A percentile compares a stretch with the other conserved stretches of the same genome.
phyloP scores from a whole-genome alignment of 2,888 invertebrate species.

The Busseola fusca region DNA sequence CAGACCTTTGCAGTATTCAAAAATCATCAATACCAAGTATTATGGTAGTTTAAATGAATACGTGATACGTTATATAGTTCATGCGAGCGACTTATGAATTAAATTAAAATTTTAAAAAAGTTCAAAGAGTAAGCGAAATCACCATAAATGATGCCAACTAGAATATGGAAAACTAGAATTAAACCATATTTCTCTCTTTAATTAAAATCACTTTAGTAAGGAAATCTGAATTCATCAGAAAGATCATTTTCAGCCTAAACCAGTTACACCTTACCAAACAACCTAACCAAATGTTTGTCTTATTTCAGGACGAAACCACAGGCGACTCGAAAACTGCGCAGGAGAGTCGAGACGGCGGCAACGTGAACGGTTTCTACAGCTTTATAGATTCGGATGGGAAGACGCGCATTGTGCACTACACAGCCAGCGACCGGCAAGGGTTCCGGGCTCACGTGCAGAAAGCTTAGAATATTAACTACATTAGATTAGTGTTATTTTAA shows the following conservation, averaged over 20 bases:
- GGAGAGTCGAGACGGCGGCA: constrained; percentile 72
- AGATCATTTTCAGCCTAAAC: background rate
- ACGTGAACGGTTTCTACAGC: constrained; percentile 79
- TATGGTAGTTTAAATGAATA: background rate
- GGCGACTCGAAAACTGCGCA: constrained; percentile 77
- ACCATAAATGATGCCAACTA: background rate
- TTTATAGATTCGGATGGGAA: constrained; percentile 78
- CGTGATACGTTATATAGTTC: background rate
- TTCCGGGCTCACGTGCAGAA: constrained; percentile 74
- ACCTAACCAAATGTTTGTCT: background rate
- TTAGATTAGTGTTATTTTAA: constrained; percentile 12
- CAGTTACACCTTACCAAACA: background rate
- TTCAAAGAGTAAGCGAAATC: background rate
- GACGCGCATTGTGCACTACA: constrained; percentile 79
- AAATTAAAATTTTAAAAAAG: no score
- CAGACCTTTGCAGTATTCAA: no score
- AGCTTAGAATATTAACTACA: constrained; percentile 27
- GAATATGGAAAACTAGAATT: background rate
- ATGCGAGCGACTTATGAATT: background rate
- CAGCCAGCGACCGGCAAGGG: constrained; percentile 74
- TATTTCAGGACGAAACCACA: constrained; percentile 76
- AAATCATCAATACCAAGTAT: background rate
- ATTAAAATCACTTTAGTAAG: background rate
- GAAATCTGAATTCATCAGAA: background rate
- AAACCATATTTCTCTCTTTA: background rate